These are phyloP conservation scores for Exaiptasia diaphana DNA, from an alignment of 64 coral and sea anemone species.

Conservation along the genomic window DNA sequence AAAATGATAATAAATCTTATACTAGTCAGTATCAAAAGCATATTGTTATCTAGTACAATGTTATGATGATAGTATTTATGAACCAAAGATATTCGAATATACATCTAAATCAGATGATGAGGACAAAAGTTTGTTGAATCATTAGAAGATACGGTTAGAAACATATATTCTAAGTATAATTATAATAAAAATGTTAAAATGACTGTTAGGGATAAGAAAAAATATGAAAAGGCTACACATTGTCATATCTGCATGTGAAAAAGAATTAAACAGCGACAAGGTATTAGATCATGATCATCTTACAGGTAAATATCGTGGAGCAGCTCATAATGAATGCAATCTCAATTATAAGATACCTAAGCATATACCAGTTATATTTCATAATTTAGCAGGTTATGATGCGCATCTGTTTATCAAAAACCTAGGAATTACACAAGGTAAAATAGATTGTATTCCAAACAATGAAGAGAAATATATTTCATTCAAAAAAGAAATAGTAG, in stretches of 20 bases:
- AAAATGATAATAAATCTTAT: neutral
- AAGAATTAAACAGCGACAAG: neutral
- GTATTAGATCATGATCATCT: constrained; percentile 14
- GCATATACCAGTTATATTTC: constrained; percentile 5
- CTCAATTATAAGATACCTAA: neutral
- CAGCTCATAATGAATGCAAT: constrained; percentile 26
- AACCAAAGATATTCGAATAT: neutral
- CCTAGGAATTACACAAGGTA: neutral
- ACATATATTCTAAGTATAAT: neutral
- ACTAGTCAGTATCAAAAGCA: neutral
- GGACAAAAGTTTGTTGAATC: neutral
- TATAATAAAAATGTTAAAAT: neutral
- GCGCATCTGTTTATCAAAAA: constrained; percentile 26
- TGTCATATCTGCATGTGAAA: constrained; percentile 26
- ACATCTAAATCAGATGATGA: neutral
- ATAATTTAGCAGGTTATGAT: constrained; percentile 17
- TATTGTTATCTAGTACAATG: constrained; percentile 5
- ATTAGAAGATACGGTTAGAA: neutral
- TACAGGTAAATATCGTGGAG: neutral
- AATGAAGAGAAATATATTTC: constrained; percentile 42
- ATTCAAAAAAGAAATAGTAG: constrained; percentile 7
- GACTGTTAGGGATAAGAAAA: neutral
- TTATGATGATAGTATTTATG: neutral
- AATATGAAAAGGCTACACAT: neutral
- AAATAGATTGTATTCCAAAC: neutral